A percentile compares a stretch with the other conserved stretches of the same genome.
Conservation (phyloP, 2,797 vertebrate species). For the Ciconia nigra region DNA sequence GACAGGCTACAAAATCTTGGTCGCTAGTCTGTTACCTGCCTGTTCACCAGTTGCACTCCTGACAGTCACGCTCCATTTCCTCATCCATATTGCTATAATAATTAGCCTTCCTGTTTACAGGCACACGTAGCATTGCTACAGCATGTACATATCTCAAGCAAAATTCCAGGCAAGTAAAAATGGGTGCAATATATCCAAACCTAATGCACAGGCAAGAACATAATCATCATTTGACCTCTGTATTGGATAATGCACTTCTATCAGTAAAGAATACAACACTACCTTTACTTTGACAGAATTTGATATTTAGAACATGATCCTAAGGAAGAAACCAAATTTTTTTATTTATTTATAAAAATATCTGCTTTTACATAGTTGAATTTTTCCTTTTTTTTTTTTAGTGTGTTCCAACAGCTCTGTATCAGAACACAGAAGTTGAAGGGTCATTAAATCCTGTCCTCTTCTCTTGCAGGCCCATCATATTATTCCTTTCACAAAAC, state of each 20-base stretch:
- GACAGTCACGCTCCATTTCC: neutral
- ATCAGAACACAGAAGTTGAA: neutral
- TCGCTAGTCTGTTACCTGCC: neutral
- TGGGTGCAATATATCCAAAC: neutral
- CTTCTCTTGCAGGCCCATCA: neutral
- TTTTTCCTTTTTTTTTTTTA: neutral
- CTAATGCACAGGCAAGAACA: neutral
- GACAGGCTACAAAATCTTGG: neutral
- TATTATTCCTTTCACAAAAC: neutral
- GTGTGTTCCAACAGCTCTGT: neutral
- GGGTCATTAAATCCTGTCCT: neutral
- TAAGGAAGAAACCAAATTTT: neutral
- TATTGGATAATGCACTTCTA: neutral
- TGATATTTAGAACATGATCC: neutral
- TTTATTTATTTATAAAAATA: neutral
- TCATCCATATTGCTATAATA: neutral
- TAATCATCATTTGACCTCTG: neutral
- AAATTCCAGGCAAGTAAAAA: neutral
- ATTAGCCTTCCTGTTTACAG: neutral
- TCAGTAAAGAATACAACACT: neutral
- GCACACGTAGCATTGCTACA: fast-evolving
- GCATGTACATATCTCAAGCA: neutral
- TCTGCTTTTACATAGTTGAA: neutral
- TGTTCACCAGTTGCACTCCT: neutral
- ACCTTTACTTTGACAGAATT: neutral